These are phyloP conservation scores for Phasia obesa DNA, from an alignment of 2,888 invertebrate species.

Conservation along the genomic window DNA sequence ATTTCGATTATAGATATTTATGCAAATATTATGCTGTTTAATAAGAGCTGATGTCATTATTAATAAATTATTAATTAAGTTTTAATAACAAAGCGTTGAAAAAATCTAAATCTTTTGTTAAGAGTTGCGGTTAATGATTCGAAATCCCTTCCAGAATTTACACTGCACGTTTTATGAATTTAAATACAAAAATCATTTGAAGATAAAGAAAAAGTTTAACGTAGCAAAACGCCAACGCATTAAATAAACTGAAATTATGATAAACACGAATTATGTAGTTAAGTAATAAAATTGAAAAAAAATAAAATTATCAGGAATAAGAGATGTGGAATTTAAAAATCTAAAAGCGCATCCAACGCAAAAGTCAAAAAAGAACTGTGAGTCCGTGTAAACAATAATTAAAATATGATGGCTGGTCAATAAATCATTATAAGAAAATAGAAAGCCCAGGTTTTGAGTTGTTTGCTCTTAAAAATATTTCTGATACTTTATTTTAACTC, in stretches of 20 bases:
- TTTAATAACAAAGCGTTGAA: neutral
- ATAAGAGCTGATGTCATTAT: slow-evolving; percentile 16
- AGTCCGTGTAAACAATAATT: too few relatives aligned
- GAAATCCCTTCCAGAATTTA: slow-evolving; percentile 14
- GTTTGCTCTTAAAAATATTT: too few relatives aligned
- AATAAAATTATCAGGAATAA: slow-evolving; percentile 30
- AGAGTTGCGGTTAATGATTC: neutral
- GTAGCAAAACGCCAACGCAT: slow-evolving; percentile 63
- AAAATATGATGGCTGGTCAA: neutral
- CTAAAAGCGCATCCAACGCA: slow-evolving; percentile 62
- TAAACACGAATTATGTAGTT: slow-evolving; percentile 40
- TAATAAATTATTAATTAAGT: slow-evolving; percentile 11
- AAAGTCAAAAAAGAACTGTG: slow-evolving; percentile 17
- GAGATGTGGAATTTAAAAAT: slow-evolving; percentile 20
- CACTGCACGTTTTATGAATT: slow-evolving; percentile 16
- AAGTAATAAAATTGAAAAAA: slow-evolving; percentile 47
- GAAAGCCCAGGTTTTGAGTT: too few relatives aligned
- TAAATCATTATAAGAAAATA: neutral
- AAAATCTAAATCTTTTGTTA: neutral
- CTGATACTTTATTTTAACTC: too few relatives aligned
- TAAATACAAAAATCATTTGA: slow-evolving; percentile 10
- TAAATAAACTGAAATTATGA: slow-evolving; percentile 42
- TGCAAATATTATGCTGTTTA: slow-evolving; percentile 10
- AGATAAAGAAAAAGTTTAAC: slow-evolving; percentile 17
- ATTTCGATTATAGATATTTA: neutral